A percentile compares a stretch with the other conserved stretches of the same genome.
phyloP scores from a whole-genome alignment of 2,797 vertebrate genomes.

The Vultur gryphus region DNA sequence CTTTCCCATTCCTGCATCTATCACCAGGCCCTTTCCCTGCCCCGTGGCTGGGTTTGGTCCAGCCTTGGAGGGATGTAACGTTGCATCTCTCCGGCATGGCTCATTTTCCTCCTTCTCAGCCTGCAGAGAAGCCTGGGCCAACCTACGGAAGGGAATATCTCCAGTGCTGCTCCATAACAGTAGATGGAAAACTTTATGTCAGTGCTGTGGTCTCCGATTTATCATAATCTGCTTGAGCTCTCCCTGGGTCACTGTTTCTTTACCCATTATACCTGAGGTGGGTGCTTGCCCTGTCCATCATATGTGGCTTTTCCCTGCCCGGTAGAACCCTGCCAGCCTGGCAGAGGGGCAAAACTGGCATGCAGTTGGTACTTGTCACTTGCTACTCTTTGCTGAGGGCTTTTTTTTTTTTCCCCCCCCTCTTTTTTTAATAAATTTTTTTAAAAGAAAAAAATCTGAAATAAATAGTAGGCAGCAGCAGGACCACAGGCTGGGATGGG shows the following conservation, averaged over 20 bases:
- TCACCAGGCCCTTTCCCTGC: neutral
- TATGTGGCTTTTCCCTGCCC: neutral
- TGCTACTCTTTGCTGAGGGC: neutral
- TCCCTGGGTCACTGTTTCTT: neutral
- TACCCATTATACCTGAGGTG: rapidly evolving
- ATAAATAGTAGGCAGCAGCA: neutral
- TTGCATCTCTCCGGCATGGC: neutral
- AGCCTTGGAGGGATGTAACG: rapidly evolving
- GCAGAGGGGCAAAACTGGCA: neutral
- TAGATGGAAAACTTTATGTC: neutral
- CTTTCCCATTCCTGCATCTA: neutral
- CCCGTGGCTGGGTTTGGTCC: neutral
- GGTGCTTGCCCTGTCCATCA: neutral
- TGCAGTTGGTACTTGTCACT: neutral
- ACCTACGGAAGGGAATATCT: neutral
- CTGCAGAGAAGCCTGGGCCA: neutral
- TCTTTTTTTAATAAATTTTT: neutral
- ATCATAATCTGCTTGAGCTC: neutral
- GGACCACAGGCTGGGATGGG: neutral
- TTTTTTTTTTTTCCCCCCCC: neutral
- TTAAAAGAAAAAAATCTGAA: neutral
- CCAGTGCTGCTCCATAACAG: neutral
- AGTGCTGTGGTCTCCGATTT: neutral
- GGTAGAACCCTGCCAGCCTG: neutral
- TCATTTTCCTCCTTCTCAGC: neutral